Evolutionary conservation across 2,888 invertebrate genomes (phyloP).

Genomic region (Neoascia interrupta): DNA sequence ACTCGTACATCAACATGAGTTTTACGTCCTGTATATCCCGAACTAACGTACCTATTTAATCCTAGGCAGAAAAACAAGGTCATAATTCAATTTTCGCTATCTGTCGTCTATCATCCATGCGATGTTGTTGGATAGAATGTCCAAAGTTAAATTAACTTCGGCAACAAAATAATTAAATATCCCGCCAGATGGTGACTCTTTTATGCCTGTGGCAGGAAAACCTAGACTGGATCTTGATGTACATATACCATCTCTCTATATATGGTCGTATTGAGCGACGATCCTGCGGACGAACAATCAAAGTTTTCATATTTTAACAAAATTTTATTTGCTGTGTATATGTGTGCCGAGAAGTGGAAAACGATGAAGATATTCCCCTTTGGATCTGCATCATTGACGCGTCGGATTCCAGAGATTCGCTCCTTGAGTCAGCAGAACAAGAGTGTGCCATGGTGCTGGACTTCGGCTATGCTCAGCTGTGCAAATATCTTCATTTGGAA

Average conservation of each 20-base stretch:
- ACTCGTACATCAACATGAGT: no score
- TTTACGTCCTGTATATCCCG: no score
- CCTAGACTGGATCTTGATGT: no score
- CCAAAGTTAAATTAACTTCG: constrained; percentile 69
- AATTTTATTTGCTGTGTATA: constrained; percentile 32
- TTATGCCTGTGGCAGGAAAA: constrained; percentile 58
- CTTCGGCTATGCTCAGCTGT: no score
- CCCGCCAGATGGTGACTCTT: constrained; percentile 66
- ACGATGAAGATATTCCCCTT: constrained; percentile 40
- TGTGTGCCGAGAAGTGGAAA: background rate
- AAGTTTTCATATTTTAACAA: constrained; percentile 64
- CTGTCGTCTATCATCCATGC: constrained; percentile 61
- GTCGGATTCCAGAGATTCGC: constrained; percentile 42
- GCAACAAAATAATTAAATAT: constrained; percentile 70
- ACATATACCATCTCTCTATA: no score
- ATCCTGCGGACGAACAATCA: constrained; percentile 35
- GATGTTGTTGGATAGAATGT: constrained; percentile 58
- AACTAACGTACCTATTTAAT: no score
- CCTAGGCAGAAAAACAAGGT: constrained; percentile 57
- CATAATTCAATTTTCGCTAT: constrained; percentile 67
- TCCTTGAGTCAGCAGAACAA: background rate
- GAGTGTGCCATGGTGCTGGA: no score
- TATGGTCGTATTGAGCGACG: background rate
- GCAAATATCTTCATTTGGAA: constrained; percentile 65
- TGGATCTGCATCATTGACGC: constrained; percentile 37